phyloP scores from a whole-genome alignment of 2,113 vertebrate species.

The Protomyctophum bolini region DNA sequence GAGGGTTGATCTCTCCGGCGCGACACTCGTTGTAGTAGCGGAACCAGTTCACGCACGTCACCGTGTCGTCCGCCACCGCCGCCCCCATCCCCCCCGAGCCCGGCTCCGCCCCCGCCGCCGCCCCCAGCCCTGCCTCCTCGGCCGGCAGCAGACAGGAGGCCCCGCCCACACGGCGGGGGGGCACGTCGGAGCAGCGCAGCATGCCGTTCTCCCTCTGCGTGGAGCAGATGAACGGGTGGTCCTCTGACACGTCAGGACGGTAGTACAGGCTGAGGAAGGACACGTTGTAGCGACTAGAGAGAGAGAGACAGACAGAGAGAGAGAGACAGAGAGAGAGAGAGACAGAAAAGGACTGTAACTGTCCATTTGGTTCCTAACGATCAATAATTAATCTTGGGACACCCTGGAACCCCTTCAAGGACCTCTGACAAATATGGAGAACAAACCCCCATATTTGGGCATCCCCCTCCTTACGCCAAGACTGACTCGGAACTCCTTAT shows the following conservation, averaged over 20 bases:
- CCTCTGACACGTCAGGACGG: slow-evolving; percentile 86
- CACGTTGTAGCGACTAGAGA: slow-evolving; percentile 86
- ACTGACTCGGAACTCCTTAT: too few relatives aligned
- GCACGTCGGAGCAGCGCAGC: slow-evolving; percentile 90
- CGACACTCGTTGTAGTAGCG: slow-evolving; percentile 93
- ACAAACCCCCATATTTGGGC: too few relatives aligned
- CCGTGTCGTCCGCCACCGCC: slow-evolving; percentile 4
- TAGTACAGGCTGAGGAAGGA: slow-evolving; percentile 90
- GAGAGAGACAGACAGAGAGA: background rate
- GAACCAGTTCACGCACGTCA: slow-evolving; percentile 94
- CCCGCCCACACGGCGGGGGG: slow-evolving; percentile 82
- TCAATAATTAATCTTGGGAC: too few relatives aligned
- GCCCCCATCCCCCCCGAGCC: too few relatives aligned
- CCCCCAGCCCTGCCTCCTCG: slow-evolving; percentile 65
- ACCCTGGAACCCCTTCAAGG: too few relatives aligned
- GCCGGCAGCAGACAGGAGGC: slow-evolving; percentile 83
- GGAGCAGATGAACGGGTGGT: slow-evolving; percentile 96
- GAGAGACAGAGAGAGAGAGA: background rate
- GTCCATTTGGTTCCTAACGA: too few relatives aligned
- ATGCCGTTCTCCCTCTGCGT: slow-evolving; percentile 92
- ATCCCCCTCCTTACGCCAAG: too few relatives aligned
- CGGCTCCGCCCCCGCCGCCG: background rate
- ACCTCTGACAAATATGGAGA: too few relatives aligned
- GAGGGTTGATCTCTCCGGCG: slow-evolving; percentile 90
- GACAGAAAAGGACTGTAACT: too few relatives aligned